Evolutionary conservation across 2,797 vertebrate genomes (phyloP).

Genomic region (Lophura swinhoii): DNA sequence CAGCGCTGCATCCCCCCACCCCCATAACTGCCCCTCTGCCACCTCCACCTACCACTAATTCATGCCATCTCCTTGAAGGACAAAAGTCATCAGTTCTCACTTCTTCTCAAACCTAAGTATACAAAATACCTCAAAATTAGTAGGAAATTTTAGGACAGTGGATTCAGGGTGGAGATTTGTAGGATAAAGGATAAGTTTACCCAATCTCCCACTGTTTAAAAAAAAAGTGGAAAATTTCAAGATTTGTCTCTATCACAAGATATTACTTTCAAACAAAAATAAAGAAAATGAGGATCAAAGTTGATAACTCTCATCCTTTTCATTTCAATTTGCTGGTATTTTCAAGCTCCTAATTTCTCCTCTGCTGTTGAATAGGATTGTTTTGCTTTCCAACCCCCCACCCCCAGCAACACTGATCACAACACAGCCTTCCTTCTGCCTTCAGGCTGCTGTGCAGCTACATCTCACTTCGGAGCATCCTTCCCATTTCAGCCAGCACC

Average conservation of each 20-base stretch:
- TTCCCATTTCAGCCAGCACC: fast-evolving
- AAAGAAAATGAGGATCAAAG: background rate
- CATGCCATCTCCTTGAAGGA: no score
- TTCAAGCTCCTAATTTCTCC: background rate
- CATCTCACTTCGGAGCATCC: fast-evolving
- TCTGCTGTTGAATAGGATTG: background rate
- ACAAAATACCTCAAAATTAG: no score
- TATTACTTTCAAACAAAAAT: background rate
- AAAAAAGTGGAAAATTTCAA: background rate
- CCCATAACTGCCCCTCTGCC: background rate
- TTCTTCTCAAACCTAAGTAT: no score
- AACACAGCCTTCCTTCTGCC: fast-evolving
- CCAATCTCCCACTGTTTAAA: background rate
- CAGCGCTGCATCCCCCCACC: background rate
- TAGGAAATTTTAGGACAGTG: background rate
- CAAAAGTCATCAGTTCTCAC: no score
- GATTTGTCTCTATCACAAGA: background rate
- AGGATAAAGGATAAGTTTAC: background rate
- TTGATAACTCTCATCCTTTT: no score
- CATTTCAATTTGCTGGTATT: background rate
- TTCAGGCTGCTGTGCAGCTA: fast-evolving
- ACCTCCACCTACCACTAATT: no score
- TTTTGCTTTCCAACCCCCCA: background rate
- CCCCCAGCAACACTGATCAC: no score
- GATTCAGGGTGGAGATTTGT: background rate